Conservation (phyloP, 2,888 invertebrate species). For the Galerucella calmariensis region DNA sequence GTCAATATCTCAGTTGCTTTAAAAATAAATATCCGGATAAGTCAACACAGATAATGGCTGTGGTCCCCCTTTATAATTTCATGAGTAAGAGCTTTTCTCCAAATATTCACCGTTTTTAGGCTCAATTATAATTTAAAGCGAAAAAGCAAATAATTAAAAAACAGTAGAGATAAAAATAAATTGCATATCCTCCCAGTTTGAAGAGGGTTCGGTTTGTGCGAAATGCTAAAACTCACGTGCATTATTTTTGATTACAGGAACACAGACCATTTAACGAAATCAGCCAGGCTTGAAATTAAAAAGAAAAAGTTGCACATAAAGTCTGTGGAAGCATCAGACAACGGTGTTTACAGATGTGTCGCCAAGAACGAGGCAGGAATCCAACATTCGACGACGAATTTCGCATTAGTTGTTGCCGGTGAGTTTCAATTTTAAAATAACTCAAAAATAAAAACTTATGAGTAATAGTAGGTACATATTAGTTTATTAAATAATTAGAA, state of each 20-base stretch:
- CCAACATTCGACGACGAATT: conserved; percentile 67
- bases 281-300: conserved; percentile 70
- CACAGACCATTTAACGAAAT: conserved; percentile 70
- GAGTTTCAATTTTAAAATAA: conserved; percentile 16
- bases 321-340: conserved; percentile 69
- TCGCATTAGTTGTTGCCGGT: conserved; percentile 69
- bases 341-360: conserved; percentile 80
- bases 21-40: too few species aligned
- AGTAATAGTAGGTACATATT: too few species aligned
- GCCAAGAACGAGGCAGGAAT: conserved; percentile 76
- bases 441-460: background rate
- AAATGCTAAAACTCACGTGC: conserved; percentile 28
- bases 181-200: conserved; percentile 11
- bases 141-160: conserved; percentile 11
- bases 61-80: too few species aligned
- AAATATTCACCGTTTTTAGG: background rate
- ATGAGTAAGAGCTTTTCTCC: background rate
- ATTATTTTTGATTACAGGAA: conserved; percentile 66
- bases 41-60: too few species aligned
- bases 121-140: background rate
- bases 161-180: conserved; percentile 13
- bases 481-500: too few species aligned
- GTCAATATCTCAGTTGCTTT: too few species aligned
- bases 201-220: background rate
- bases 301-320: conserved; percentile 72